Evolutionary conservation across 2,113 vertebrate genomes (phyloP), one percentile per base, ranked within the genome.

Genomic region (Protobothrops flavoviridis): DNA sequence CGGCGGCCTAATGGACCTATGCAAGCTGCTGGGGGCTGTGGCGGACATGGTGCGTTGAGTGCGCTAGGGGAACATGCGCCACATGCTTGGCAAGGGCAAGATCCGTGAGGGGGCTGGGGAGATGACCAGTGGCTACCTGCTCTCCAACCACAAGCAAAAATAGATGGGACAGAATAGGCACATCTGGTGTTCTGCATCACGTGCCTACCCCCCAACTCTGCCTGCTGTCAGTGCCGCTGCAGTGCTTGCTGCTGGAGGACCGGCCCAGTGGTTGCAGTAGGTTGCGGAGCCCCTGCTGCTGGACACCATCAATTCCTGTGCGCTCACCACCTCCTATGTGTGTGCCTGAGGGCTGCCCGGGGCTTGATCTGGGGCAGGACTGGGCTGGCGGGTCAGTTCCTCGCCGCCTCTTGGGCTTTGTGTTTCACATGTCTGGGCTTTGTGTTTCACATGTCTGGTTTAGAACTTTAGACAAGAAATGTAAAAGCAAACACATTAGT

Each of bases 141-240:
- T 64, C 26, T 64, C 61, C 10, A 64, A 64, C 3, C 0, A 9
- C 57, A 61, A 61, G 57, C 8, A 59, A 61, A 61, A 61, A 26
- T 4, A 64, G 26, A 64, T 4, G 3, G 59, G 59, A 29, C 4
- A 0, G 61, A 64, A 1, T 64, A 29, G 26, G 26, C 10, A 12
- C 3, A 0, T 64, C 61, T 1, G 1, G 26, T 4, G 0, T 1
- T 64, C 61, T 1, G 1, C 61, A 64, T 64, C 10, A 29, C 3
- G 1, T 61, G 26, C 59, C 59, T 61, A 3, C 1, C 9, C 8
- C 24, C 9, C 4, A 10, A 29, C 24, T 26, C 9, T 61, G 59
- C 59, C 59, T 61, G 24, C 61, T 64, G 26, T 11, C 26, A 11
- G 1, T 64, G 26, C 26, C 10, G 0, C 3, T 50, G 48, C 24